phyloP scores from a whole-genome alignment of 35 echinoderm and acorn worm genomes.

The Patiria miniata region DNA sequence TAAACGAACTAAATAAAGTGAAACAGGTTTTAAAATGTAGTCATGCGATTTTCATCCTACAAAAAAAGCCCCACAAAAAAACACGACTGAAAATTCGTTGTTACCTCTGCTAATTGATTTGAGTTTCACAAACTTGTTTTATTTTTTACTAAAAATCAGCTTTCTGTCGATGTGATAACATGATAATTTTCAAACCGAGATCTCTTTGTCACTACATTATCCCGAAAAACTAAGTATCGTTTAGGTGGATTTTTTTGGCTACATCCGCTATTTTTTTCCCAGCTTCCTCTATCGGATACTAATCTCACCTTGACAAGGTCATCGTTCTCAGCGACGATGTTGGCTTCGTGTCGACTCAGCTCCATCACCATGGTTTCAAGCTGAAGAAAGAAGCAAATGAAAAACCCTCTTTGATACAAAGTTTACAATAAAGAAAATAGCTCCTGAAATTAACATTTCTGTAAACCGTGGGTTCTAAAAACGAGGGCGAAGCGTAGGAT shows the following conservation, averaged over 20 bases:
- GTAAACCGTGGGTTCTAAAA: no score
- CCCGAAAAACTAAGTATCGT: no score
- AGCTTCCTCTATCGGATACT: not conserved
- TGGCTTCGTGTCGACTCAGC: conserved; percentile 90
- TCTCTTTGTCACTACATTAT: no score
- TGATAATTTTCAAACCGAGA: no score
- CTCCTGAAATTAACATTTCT: no score
- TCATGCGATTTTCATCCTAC: not conserved
- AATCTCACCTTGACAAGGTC: conserved; percentile 72
- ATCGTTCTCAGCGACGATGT: conserved; percentile 93
- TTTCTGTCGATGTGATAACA: no score
- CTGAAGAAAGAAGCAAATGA: conserved; percentile 38
- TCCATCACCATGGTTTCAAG: conserved; percentile 99
- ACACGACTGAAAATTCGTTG: not conserved
- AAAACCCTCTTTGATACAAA: not conserved
- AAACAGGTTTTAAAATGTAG: not conserved
- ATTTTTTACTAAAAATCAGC: no score
- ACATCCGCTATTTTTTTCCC: no score
- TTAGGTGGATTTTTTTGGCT: no score
- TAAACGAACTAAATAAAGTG: not conserved
- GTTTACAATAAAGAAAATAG: no score
- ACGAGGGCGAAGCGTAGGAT: no score
- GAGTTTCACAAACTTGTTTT: no score
- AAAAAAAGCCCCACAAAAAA: not conserved
- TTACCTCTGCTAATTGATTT: not conserved